Conservation (phyloP, 2,113 vertebrate genomes). For the Cololabis saira region DNA sequence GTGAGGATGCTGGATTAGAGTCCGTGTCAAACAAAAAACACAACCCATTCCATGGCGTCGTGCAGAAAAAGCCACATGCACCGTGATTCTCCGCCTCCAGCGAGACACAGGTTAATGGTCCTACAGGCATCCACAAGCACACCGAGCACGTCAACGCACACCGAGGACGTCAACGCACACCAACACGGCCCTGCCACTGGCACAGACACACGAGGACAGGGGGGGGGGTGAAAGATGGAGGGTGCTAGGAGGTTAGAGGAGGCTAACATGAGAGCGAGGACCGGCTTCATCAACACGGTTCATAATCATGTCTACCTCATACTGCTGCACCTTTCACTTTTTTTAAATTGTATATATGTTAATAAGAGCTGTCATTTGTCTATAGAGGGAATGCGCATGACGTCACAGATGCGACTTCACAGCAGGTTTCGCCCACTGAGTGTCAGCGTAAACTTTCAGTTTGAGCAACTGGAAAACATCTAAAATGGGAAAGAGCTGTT, state of each 20-base stretch:
- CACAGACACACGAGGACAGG: conserved; percentile 49
- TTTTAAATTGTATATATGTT: too few relatives aligned
- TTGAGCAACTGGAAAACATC: too few relatives aligned
- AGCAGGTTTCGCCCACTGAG: too few relatives aligned
- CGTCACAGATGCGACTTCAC: too few relatives aligned
- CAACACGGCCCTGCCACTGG: conserved; percentile 70
- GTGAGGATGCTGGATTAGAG: conserved; percentile 75
- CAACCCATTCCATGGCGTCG: conserved; percentile 60
- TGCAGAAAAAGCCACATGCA: conserved; percentile 78
- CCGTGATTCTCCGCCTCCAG: conserved; percentile 70
- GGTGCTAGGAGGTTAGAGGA: conserved; percentile 54
- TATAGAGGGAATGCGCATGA: too few relatives aligned
- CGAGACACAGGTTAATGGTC: conserved; percentile 74
- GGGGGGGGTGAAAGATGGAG: conserved; percentile 43
- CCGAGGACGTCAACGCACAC: conserved; percentile 56
- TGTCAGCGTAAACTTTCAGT: too few relatives aligned
- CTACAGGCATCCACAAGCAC: conserved; percentile 41
- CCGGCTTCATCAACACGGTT: too few relatives aligned
- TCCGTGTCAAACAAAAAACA: conserved; percentile 62
- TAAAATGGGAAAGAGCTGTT: too few relatives aligned
- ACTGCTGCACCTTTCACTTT: too few relatives aligned
- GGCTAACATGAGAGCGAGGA: too few relatives aligned
- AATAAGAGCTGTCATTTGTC: too few relatives aligned
- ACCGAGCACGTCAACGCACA: conserved; percentile 50
- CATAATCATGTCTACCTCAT: too few relatives aligned